Evolutionary conservation across 2,888 invertebrate species (phyloP), one percentile per base, ranked within the genome.

Genomic region (Pycnomerus fuliginosus): DNA sequence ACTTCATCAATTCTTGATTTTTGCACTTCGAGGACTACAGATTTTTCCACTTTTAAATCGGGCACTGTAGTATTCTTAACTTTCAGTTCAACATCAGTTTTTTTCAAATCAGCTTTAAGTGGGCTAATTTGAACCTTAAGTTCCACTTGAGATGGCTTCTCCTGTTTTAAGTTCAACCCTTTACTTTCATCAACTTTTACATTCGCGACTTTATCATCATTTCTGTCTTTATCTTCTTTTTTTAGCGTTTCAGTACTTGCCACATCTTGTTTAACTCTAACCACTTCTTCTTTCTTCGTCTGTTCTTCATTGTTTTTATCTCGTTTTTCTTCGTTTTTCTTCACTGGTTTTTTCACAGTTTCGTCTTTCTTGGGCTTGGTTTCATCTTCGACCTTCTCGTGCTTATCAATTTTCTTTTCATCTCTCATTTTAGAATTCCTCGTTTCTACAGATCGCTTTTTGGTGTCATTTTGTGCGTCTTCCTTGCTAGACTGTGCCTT

Each of bases 371-470:
- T 28, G 8, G 12, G 23, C 2, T 3, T 25, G 5, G 12, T 33
- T 34, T 25, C 16, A 3, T 29, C 20, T 47, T 40, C 30, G 16
- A 29, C 37, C 29, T 45, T 39, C 36, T 37, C 27, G 49, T 48
- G 48, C 56, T 52, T 33, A 44, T 37, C 36, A 39, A 57, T 44
- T 24, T 28, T 56, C 56, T 56, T 61, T 56, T 59, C 31, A 55
- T 60, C 54, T 64, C 43, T 8, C 4, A 8, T 8, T 20, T 20
- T 20, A 20, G 20, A 5, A 4, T 20, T 48, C 27, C 50, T 50
- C 37, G 30, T 46, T 47, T 36, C 33, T 23, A 7, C 43, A 31
- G 25, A 44, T 30, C 50, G 52, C 1, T 52, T 16, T 8, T 39
- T 30, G 7, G 10, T 27, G 4, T 7, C 11, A 27, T 5, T 10